Evolutionary conservation across 2,797 vertebrate species (phyloP).

Genomic region (Enteromius paludinosus): DNA sequence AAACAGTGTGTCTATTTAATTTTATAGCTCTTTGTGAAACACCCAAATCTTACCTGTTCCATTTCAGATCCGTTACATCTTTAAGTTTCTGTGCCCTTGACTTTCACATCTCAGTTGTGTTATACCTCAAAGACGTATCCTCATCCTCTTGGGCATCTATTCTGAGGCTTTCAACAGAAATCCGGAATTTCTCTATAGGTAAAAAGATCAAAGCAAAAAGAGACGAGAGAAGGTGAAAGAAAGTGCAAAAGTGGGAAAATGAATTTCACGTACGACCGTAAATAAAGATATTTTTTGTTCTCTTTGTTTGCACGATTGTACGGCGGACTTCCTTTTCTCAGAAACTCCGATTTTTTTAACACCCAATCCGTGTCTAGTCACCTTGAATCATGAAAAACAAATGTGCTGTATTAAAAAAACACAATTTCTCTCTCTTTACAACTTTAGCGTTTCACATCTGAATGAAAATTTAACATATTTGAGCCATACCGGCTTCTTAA

Average conservation of each 20-base stretch:
- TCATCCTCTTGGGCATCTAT: constrained; percentile 26
- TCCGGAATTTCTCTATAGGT: constrained; percentile 15
- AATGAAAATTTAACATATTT: constrained; percentile 43
- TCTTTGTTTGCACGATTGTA: constrained; percentile 8
- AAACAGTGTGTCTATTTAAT: neutral
- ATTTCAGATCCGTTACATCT: neutral
- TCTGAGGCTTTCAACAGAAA: constrained; percentile 24
- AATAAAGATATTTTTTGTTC: constrained; percentile 5
- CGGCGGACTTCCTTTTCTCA: neutral
- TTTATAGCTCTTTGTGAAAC: neutral
- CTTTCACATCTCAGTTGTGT: constrained; percentile 14
- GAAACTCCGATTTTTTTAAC: neutral
- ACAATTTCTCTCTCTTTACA: neutral
- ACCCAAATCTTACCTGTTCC: neutral
- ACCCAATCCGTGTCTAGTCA: neutral
- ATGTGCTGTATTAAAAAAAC: neutral
- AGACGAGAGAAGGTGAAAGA: constrained; percentile 5
- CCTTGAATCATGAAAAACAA: neutral
- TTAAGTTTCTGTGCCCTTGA: neutral
- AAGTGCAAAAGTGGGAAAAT: neutral
- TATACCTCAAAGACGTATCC: constrained; percentile 2
- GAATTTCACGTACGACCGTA: neutral
- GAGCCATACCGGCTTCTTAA: constrained; percentile 37
- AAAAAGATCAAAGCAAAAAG: constrained; percentile 25
- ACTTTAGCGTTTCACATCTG: neutral